phyloP scores from a whole-genome alignment of 2,113 vertebrate species.

The Misgurnus anguillicaudatus region DNA sequence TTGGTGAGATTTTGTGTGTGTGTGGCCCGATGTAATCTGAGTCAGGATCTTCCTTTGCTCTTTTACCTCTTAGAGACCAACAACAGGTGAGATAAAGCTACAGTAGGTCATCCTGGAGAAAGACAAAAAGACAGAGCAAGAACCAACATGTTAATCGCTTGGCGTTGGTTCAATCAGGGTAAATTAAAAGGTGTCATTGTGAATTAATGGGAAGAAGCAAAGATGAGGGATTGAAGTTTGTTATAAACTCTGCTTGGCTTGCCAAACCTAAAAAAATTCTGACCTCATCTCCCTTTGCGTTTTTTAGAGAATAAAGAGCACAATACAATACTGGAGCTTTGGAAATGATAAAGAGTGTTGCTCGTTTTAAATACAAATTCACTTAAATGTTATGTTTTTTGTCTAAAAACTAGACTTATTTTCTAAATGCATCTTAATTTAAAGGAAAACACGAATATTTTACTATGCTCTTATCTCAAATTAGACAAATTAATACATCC shows the following conservation, averaged over 20 bases:
- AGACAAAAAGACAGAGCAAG: conserved; percentile 5
- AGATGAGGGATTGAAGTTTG: neutral
- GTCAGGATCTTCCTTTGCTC: conserved; percentile 59
- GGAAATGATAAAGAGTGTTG: no score
- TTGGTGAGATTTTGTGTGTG: conserved; percentile 46
- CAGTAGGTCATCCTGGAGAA: conserved; percentile 67
- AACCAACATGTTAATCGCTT: conserved; percentile 3
- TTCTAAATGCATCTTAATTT: no score
- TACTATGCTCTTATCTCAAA: no score
- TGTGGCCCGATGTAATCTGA: conserved; percentile 60
- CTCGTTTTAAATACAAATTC: no score
- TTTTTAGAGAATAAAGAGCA: no score
- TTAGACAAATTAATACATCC: no score
- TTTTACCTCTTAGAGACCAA: conserved; percentile 62
- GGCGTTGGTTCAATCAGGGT: neutral
- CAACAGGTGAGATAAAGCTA: conserved; percentile 59
- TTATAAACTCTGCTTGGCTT: neutral
- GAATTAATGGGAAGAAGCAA: neutral
- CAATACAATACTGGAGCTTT: no score
- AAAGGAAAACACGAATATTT: no score
- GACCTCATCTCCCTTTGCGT: no score
- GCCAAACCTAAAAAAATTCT: no score
- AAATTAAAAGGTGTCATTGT: neutral
- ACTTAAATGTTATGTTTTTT: no score
- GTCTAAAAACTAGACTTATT: no score